Evolutionary conservation across 2,113 vertebrate genomes (phyloP), one percentile per base, ranked within the genome.

Genomic region (Paraplagusia blochii): DNA sequence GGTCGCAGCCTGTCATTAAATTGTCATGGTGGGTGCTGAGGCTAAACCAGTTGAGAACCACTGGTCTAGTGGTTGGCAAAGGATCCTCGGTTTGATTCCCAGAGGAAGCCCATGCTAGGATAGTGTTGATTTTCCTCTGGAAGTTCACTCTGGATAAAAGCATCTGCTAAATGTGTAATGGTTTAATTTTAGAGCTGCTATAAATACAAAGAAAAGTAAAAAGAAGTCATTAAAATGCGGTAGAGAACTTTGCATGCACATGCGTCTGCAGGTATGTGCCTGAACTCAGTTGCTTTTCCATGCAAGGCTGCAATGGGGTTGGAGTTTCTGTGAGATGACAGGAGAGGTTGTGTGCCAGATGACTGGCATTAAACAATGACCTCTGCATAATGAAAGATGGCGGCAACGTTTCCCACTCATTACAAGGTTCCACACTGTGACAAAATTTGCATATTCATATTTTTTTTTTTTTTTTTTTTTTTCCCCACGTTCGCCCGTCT

Each of bases 371-470:
- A 92, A 93, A 91, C 94, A 92, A 92, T 95, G 93, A 92, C 94
- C 69, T 72, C 89, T 90, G 91, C 88, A 87, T 88, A 89, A 92
- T 94, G 92, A 95, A 96, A 94, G 93, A 94, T 91, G 91, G 84
- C 82, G 83, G 85, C 90, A 93, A 90, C 90, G 91, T 94, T 94
- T 94, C 93, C 92, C 89, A 91, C 90, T 93, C 92, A 94, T 95
- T 95, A 95, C 83, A 49, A 93, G 92, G 92, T 90, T 93, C 92
- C 88, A 88, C 88, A 89, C 91, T 91, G 93, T 93, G 93, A 95
- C 92, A 91, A 87, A 87, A 95, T 97, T 96, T 97, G 94, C 95
- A 97, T 97, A 96, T 92, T 92, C 90, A 93, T 94, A 91, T 87
- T 69, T 92, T 92, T 90, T 92, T 89, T n/a, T n/a, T n/a, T 87